Percentiles rank a stretch among this genome's conserved stretches.
These are phyloP conservation scores for Geotrupes spiniger DNA, from an alignment of 2,888 invertebrate species.

Conservation along the genomic window DNA sequence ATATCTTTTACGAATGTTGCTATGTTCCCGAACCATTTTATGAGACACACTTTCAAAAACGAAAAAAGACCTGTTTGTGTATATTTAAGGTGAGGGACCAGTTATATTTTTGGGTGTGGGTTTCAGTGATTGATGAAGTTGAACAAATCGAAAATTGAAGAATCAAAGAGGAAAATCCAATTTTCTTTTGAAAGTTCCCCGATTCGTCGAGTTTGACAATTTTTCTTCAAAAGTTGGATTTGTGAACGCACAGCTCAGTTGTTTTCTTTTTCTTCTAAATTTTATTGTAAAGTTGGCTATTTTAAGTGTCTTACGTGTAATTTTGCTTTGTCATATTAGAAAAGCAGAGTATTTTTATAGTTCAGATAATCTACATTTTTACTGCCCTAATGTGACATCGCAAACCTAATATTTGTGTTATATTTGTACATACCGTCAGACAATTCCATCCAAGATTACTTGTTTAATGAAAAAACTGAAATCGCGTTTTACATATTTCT, in stretches of 20 bases:
- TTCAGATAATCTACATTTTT: too few species aligned
- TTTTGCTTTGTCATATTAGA: too few species aligned
- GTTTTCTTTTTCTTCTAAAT: too few species aligned
- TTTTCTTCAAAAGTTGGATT: slow-evolving; percentile 10
- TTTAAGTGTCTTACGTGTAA: too few species aligned
- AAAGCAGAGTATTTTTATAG: too few species aligned
- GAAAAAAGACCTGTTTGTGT: slow-evolving; percentile 8
- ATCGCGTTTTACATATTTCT: too few species aligned
- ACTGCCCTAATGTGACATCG: too few species aligned
- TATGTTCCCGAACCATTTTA: slow-evolving; percentile 15
- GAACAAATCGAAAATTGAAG: too few species aligned
- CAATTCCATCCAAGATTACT: slow-evolving; percentile 26
- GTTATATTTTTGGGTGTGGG: background rate
- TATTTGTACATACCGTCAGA: slow-evolving; percentile 28
- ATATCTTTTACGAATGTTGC: slow-evolving; percentile 19
- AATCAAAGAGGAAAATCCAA: too few species aligned
- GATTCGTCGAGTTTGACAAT: slow-evolving; percentile 15
- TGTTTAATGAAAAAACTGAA: too few species aligned
- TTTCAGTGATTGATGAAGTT: background rate
- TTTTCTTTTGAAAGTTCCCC: background rate
- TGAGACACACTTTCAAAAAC: slow-evolving; percentile 9
- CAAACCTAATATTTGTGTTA: slow-evolving; percentile 1
- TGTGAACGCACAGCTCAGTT: too few species aligned
- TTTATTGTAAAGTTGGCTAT: too few species aligned
- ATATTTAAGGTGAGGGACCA: slow-evolving; percentile 3